These are phyloP conservation scores for Stenolophus ochropezus DNA, from an alignment of 2,888 invertebrate genomes.

Conservation along the genomic window DNA sequence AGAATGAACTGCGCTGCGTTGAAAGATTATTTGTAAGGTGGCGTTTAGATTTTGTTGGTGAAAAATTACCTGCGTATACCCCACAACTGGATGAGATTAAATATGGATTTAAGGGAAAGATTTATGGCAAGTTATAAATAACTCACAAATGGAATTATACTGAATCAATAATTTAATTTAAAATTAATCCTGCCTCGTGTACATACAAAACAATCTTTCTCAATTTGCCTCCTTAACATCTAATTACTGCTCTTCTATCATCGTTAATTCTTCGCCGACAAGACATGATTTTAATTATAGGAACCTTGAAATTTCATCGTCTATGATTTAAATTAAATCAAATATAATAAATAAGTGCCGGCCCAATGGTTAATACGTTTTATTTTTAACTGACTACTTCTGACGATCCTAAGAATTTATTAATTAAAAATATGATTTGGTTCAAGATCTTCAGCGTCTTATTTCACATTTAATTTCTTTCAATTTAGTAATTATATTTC, in stretches of 20 bases:
- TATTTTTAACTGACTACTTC: no score
- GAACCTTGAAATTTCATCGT: no score
- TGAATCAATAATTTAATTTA: constrained; percentile 35
- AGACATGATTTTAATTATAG: background rate
- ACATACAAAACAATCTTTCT: background rate
- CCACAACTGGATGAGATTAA: constrained; percentile 32
- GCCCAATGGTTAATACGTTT: no score
- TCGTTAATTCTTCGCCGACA: background rate
- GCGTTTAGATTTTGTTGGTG: constrained; percentile 31
- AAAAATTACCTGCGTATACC: constrained; percentile 31
- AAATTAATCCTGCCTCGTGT: constrained; percentile 16
- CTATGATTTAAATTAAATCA: no score
- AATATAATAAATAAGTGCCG: no score
- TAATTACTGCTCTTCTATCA: background rate
- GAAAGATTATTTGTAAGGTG: constrained; percentile 26
- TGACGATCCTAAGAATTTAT: no score
- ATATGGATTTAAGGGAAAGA: constrained; percentile 34
- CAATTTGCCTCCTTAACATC: background rate
- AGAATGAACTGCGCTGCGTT: constrained; percentile 8
- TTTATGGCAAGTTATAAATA: constrained; percentile 32
- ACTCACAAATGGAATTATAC: constrained; percentile 33
- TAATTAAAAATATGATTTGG: no score
- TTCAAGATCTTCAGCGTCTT: no score
- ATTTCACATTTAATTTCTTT: no score
- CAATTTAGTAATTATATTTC: no score